Evolutionary conservation across 2,113 vertebrate species (phyloP), one percentile per base, ranked within the genome.

Genomic region (Coptodon bakossiorum): DNA sequence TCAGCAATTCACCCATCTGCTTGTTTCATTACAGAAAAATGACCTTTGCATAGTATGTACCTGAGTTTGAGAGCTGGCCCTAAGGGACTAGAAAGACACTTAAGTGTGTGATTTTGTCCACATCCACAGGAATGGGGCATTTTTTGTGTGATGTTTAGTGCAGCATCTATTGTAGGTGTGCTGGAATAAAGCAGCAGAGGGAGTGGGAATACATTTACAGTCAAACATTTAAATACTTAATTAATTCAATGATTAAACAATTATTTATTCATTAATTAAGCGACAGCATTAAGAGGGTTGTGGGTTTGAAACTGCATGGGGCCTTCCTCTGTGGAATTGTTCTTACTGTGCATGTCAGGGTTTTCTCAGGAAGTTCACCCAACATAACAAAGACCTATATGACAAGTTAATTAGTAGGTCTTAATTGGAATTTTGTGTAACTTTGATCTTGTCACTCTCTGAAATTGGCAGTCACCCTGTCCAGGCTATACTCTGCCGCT

Each of bases 51-150:
- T 78, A 89, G 78, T 95, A 97, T 2, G 90, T 7, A 1, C 63
- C 91, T 0, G 88, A 22, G 82, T 80, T 52, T 76, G 95, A 96
- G 88, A 97, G 80, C 90, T 97, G 96, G 29, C 95, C 95, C 80
- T 97, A 96, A 5, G 96, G 95, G 16, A 97, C 95, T 82, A 96
- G 88, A 90, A 96, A 97, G 1, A 95, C 96, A 68, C 95, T 96
- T 6, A 96, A 83, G 3, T 90, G 78, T 19, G 96, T 93, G 83
- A 96, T 76, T 83, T 96, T 96, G 86, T 90, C 84, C 63, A 92
- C 87, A 13, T 96, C 95, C 88, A 97, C 63, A 13, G 57, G 10
- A 63, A 96, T 48, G 1, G 95, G 96, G 81, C 11, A 11, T 16
- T 53, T 79, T 63, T 87, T 27, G 38, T 68, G 31, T 61, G 73